Base-by-base conservation (phyloP, 64 coral and sea anemone genomes). In the Stylophora pistillata region DNA sequence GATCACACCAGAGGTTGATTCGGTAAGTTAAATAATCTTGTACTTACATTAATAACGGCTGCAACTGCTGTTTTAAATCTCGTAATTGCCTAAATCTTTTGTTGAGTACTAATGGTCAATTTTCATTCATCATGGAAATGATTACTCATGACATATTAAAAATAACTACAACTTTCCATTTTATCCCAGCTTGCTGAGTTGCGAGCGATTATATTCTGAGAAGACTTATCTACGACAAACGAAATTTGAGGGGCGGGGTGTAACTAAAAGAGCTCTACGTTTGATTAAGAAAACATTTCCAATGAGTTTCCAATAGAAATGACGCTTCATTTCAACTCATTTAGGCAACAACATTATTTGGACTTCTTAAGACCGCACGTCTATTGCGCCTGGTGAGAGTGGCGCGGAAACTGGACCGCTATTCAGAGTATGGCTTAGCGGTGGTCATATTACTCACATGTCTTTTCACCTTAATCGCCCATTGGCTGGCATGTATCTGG, bases 401-500 rank as follows among this genome's bases (percentile, higher is more conserved):
- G 53, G 90, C 97, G 15, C 82, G 97, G 64, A 99, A 99, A 88
- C 87, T 99, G 16, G 97, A 99, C 33, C 90, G 97, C 14, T 99
- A 99, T 70, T 99, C 97, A 56, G 97, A 99, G 62, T 99, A 99
- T 26, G 97, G 97, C 37, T 78, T 90, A 56, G 97, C 97, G 52
- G 97, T 99, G 0, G 93, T 99, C 23, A 76, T 99, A 26, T 82
- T 99, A 30, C 90, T 99, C 28, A 99, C 93, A 25, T 90, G 93
- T 18, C 33, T 95, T 10, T 99, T 99, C 29, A 88, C 88, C 41
- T 82, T 99, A 57, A 64, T 91, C 26, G 97, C 97, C 85, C 97
- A 99, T 86, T 99, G 97, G 97, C 53, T 99, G 30, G 97, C 97
- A 10, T 99, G 97, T 56, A 91, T 99, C 58, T 99, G 97, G 97